A percentile compares a stretch with the other conserved stretches of the same genome.
Conservation (phyloP, 2,797 vertebrate species). For the Poecilia gillii region DNA sequence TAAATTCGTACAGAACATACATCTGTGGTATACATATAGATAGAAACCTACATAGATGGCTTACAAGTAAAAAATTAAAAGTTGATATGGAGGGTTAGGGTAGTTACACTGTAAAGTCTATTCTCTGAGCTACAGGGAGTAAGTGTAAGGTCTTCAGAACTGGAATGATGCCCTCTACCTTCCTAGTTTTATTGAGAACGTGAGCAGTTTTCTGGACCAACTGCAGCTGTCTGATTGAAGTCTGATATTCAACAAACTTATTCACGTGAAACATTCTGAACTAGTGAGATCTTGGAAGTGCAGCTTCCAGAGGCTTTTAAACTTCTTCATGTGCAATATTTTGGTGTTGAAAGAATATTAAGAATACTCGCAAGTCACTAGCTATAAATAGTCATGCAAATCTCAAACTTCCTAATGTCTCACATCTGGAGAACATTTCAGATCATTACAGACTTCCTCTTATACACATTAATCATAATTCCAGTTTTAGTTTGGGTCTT, state of each 20-base stretch:
- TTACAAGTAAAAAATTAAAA: too few relatives aligned
- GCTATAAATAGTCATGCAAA: slow-evolving; percentile 59
- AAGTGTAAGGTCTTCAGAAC: too few relatives aligned
- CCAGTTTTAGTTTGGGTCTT: slow-evolving; percentile 37
- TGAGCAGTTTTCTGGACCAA: too few relatives aligned
- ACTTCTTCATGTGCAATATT: neutral
- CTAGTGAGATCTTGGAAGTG: neutral
- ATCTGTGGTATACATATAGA: too few relatives aligned
- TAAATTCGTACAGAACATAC: too few relatives aligned
- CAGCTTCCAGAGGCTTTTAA: neutral
- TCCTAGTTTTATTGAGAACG: too few relatives aligned
- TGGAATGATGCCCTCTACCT: too few relatives aligned
- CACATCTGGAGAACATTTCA: slow-evolving; percentile 75
- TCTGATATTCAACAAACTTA: neutral
- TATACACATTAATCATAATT: slow-evolving; percentile 52
- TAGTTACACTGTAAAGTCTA: too few relatives aligned
- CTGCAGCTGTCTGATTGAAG: neutral
- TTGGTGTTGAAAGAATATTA: neutral
- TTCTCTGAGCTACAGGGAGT: too few relatives aligned
- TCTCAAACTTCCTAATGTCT: slow-evolving; percentile 58
- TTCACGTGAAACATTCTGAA: neutral
- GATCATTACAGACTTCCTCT: slow-evolving; percentile 55
- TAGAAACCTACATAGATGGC: too few relatives aligned
- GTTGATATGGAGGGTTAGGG: too few relatives aligned
- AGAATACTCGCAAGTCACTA: slow-evolving; percentile 9